Evolutionary conservation across 23 tunicate genomes (phyloP).

Genomic region (Halocynthia aurantium): DNA sequence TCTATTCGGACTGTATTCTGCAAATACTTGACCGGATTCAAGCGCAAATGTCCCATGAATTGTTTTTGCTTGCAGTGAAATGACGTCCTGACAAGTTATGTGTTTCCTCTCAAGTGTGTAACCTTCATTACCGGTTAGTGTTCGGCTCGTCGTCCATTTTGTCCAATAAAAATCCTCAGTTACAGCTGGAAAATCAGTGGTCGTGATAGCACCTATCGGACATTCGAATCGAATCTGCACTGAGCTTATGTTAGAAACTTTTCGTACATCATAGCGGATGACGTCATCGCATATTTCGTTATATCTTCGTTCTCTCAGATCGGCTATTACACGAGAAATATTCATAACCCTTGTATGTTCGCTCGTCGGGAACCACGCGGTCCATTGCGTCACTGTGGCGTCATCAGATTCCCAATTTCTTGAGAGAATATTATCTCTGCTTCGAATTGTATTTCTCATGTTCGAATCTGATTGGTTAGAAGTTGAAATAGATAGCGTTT

Average conservation of each 20-base stretch:
- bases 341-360: slow-evolving; percentile 13
- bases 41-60: slow-evolving; percentile 2
- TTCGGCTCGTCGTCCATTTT: not conserved
- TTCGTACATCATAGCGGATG: slow-evolving; percentile 32
- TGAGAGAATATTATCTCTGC: too few species aligned
- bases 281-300: slow-evolving; percentile 62
- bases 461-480: too few species aligned
- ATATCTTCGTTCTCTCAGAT: slow-evolving; percentile 21
- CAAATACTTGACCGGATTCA: slow-evolving; percentile 77
- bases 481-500: too few species aligned
- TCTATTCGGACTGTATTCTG: slow-evolving; percentile 32
- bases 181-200: slow-evolving; percentile 51
- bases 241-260: slow-evolving; percentile 5
- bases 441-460: too few species aligned
- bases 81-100: not conserved
- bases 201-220: slow-evolving; percentile 46
- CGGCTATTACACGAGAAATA: slow-evolving; percentile 16
- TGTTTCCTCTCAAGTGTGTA: not conserved
- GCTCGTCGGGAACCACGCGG: slow-evolving; percentile 72
- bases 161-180: slow-evolving; percentile 57
- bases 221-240: slow-evolving; percentile 73
- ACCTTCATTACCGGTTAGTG: not conserved
- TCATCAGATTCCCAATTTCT: not conserved
- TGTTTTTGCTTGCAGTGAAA: slow-evolving; percentile 16
- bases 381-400: slow-evolving; percentile 42